Evolutionary conservation across 2,888 invertebrate genomes (phyloP).

Genomic region (Drosophila prolongata): DNA sequence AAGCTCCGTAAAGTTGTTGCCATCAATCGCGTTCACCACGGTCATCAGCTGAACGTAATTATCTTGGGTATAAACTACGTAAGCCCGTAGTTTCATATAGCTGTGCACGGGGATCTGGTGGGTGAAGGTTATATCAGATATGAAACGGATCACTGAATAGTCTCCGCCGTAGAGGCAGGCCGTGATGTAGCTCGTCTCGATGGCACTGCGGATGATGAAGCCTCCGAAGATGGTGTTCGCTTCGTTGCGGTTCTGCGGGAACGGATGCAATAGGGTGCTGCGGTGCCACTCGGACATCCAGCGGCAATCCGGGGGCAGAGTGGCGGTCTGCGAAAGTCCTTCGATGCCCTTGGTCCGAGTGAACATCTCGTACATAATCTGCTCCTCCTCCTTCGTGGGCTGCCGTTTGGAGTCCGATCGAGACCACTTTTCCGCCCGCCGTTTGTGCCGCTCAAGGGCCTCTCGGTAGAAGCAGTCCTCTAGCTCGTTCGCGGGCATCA

Average conservation of each 20-base stretch:
- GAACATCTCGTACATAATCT: constrained; percentile 88
- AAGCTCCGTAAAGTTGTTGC: constrained; percentile 85
- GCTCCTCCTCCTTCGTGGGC: constrained; percentile 88
- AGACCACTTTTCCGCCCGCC: constrained; percentile 84
- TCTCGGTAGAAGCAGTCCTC: constrained; percentile 86
- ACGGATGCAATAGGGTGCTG: constrained; percentile 87
- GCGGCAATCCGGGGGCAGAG: constrained; percentile 85
- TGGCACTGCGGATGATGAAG: constrained; percentile 90
- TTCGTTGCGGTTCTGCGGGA: constrained; percentile 89
- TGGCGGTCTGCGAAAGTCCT: constrained; percentile 65
- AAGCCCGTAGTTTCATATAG: constrained; percentile 88
- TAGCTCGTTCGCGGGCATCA: constrained; percentile 86
- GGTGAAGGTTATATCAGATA: constrained; percentile 90
- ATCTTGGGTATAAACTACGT: constrained; percentile 86
- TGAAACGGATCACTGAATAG: constrained; percentile 86
- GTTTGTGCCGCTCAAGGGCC: constrained; percentile 85
- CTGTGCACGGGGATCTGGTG: constrained; percentile 88
- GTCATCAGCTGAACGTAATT: constrained; percentile 88
- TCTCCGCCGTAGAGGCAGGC: constrained; percentile 86
- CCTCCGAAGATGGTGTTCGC: constrained; percentile 92
- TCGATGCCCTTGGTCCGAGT: constrained; percentile 86
- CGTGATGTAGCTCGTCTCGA: constrained; percentile 89
- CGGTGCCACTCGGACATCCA: constrained; percentile 87
- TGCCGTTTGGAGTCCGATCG: constrained; percentile 87
- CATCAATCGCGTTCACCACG: constrained; percentile 87